Percentiles rank a stretch among this genome's conserved stretches.
Conservation (phyloP, 2,797 vertebrate genomes). For the Macropus fuliginosus region DNA sequence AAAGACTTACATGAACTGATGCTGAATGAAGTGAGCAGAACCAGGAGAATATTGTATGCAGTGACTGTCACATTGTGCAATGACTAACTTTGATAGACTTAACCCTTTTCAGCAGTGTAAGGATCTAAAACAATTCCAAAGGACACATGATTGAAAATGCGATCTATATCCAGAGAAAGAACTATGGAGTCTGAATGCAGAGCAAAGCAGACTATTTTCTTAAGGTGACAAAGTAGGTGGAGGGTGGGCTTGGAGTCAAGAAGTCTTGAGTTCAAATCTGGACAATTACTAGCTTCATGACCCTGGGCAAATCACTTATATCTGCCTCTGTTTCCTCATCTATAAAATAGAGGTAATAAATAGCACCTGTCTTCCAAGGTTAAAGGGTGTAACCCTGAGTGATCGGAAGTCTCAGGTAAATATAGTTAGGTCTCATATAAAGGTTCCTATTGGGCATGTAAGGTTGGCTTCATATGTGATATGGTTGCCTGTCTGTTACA, state of each 20-base stretch:
- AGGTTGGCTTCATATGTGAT: neutral
- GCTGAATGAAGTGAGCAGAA: no score
- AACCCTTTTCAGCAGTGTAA: no score
- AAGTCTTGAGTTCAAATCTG: neutral
- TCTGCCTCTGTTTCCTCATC: neutral
- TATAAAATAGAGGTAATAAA: neutral
- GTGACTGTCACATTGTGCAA: no score
- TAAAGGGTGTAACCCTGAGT: neutral
- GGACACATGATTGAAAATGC: no score
- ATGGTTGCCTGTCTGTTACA: neutral
- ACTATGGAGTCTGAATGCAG: no score
- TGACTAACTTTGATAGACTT: no score
- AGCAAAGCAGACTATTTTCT: no score
- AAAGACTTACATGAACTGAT: no score
- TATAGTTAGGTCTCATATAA: neutral
- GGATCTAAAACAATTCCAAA: no score
- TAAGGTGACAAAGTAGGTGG: neutral
- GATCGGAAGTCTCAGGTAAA: neutral
- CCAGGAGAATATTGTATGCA: no score
- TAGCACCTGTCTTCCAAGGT: neutral
- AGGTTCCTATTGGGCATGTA: neutral
- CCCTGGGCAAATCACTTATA: neutral
- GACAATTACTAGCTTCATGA: neutral
- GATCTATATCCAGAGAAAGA: no score
- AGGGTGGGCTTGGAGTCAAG: neutral